Conservation (phyloP, 2,797 vertebrate species). For the Hydrolagus colliei region DNA sequence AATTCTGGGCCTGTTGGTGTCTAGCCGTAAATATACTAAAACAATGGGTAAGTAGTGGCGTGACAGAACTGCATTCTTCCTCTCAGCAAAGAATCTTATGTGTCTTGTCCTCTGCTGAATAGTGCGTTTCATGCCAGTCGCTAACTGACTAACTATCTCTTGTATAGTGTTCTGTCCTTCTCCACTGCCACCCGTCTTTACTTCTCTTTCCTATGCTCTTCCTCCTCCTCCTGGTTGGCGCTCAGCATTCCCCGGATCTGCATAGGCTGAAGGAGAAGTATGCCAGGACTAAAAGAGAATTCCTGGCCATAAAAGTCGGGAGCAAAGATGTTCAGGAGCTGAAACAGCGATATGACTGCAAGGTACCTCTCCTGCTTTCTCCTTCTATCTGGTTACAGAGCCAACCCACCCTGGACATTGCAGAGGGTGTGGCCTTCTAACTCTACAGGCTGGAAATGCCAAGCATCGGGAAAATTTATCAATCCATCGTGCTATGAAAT, state of each 20-base stretch:
- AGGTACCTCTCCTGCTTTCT: constrained; percentile 56
- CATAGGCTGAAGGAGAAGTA: constrained; percentile 75
- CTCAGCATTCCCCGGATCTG: constrained; percentile 79
- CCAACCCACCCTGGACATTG: no score
- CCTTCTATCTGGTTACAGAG: neutral
- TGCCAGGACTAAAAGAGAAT: constrained; percentile 81
- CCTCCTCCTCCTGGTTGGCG: constrained; percentile 37
- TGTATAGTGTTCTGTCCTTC: constrained; percentile 30
- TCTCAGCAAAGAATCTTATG: no score
- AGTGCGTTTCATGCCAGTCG: no score
- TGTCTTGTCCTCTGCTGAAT: no score
- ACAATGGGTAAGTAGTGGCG: no score
- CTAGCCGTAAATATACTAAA: no score
- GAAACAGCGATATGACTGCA: constrained; percentile 78
- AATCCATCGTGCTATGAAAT: neutral
- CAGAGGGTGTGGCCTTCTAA: neutral
- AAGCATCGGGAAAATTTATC: constrained; percentile 61
- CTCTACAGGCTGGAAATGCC: constrained; percentile 55
- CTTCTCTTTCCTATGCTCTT: constrained; percentile 41
- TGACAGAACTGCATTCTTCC: no score
- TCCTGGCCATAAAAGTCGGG: constrained; percentile 75
- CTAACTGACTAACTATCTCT: constrained; percentile 4
- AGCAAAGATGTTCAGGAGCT: constrained; percentile 71
- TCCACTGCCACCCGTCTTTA: constrained; percentile 46
- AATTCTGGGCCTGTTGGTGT: no score